These are phyloP conservation scores for Homarus gammarus DNA, from an alignment of 2,888 invertebrate species.

Conservation along the genomic window DNA sequence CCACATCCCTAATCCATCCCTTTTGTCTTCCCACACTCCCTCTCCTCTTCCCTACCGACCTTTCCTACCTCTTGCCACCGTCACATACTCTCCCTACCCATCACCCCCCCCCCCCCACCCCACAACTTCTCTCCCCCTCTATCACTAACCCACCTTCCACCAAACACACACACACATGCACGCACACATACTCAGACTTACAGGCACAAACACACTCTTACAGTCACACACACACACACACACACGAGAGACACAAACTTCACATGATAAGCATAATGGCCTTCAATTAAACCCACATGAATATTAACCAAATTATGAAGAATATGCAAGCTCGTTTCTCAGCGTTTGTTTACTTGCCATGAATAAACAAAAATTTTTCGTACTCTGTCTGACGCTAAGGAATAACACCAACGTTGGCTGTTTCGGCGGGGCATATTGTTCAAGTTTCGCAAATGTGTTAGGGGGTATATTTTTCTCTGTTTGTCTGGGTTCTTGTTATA, in stretches of 20 bases:
- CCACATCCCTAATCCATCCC: too few relatives aligned
- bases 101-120: too few relatives aligned
- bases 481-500: too few relatives aligned
- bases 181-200: background rate
- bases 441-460: background rate
- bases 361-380: background rate
- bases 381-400: background rate
- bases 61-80: too few relatives aligned
- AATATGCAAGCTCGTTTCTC: conserved; percentile 12
- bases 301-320: conserved; percentile 13
- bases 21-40: background rate
- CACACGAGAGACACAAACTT: too few relatives aligned
- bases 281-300: conserved; percentile 15
- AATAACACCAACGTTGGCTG: background rate
- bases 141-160: too few relatives aligned
- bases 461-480: too few relatives aligned
- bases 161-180: background rate
- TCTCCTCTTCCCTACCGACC: background rate
- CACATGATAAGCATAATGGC: background rate
- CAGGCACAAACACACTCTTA: background rate
- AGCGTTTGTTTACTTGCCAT: background rate
- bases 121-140: too few relatives aligned
- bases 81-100: too few relatives aligned
- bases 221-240: too few relatives aligned
- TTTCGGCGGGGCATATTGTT: background rate